phyloP scores from a whole-genome alignment of 1,140 invertebrate genomes.

The Wasmannia auropunctata region DNA sequence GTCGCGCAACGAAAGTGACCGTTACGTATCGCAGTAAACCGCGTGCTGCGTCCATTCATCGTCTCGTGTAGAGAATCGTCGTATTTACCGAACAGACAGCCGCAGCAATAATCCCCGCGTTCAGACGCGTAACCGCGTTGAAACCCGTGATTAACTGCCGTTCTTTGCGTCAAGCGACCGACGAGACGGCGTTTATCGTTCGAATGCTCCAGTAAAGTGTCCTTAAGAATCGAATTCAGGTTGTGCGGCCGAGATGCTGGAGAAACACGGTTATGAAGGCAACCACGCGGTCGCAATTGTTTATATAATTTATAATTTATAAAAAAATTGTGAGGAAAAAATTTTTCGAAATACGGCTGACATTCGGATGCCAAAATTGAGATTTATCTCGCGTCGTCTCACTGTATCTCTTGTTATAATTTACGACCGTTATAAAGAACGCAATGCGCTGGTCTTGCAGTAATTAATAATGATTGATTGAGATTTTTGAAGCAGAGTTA shows the following conservation, averaged over 20 bases:
- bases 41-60: constrained; percentile 46
- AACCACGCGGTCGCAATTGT: not conserved
- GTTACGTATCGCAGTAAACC: constrained; percentile 44
- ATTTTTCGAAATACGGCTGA: not conserved
- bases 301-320: too few relatives aligned
- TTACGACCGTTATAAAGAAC: not conserved
- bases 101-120: constrained; percentile 22
- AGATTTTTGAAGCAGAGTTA: not conserved
- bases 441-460: not conserved
- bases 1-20: constrained; percentile 17
- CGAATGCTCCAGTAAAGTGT: not conserved
- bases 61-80: constrained; percentile 47
- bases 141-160: constrained; percentile 25
- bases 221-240: not conserved
- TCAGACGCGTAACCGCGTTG: constrained; percentile 24
- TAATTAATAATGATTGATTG: not conserved
- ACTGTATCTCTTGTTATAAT: not conserved
- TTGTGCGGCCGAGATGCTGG: not conserved
- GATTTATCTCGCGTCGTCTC: not conserved
- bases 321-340: not conserved
- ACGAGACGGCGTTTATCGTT: not conserved
- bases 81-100: not conserved
- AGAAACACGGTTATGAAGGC: not conserved
- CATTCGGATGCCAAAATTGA: not conserved
- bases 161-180: not conserved